Percentiles rank a stretch among this genome's conserved stretches.
Evolutionary conservation across 2,888 invertebrate species (phyloP).

Genomic region (Eristalinus sepulchralis): DNA sequence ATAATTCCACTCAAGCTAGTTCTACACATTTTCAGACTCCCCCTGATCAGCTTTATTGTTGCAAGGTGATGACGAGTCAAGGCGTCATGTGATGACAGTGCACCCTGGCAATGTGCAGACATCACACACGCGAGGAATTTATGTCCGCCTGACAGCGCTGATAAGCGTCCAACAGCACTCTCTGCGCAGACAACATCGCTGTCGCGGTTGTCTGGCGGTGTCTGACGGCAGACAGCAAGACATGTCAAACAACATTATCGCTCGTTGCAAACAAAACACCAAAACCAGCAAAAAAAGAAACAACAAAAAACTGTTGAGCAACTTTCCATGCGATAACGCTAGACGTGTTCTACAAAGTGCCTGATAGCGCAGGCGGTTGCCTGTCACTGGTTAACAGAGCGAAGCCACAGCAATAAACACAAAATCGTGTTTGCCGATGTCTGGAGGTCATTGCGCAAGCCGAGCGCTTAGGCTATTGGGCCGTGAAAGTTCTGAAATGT

Average conservation of each 20-base stretch:
- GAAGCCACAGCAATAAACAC: background rate
- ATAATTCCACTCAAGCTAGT: background rate
- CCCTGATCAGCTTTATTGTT: background rate
- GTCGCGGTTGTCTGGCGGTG: slow-evolving; percentile 14
- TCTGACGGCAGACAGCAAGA: slow-evolving; percentile 15
- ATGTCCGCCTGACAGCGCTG: background rate
- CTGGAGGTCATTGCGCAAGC: background rate
- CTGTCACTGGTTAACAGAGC: background rate
- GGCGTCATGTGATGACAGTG: background rate
- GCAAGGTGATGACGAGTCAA: background rate
- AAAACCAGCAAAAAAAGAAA: background rate
- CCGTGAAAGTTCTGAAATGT: background rate
- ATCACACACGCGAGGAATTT: background rate
- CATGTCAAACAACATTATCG: slow-evolving; percentile 25
- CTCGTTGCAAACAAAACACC: background rate
- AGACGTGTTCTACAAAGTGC: background rate
- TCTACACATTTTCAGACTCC: no score
- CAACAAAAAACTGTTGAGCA: background rate
- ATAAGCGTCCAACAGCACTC: slow-evolving; percentile 19
- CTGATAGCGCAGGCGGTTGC: background rate
- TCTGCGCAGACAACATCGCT: slow-evolving; percentile 7
- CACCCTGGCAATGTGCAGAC: background rate
- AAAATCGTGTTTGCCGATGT: background rate
- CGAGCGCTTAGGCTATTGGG: background rate
- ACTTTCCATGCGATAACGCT: background rate